Evolutionary conservation across 2,797 vertebrate species (phyloP).

Genomic region (Apogon hyalosoma): DNA sequence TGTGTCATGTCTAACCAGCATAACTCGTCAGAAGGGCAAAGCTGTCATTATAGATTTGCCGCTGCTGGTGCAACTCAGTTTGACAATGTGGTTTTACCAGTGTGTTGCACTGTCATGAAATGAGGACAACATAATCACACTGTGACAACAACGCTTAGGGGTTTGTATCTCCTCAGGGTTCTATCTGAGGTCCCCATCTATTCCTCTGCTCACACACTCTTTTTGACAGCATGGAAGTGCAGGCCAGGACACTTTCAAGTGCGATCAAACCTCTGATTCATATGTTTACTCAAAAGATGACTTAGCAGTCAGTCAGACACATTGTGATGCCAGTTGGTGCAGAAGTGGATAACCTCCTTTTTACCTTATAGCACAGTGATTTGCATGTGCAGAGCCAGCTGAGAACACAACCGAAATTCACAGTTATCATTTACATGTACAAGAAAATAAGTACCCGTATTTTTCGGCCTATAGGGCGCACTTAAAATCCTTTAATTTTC

Average conservation of each 20-base stretch:
- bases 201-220: slow-evolving; percentile 2
- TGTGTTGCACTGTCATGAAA: slow-evolving; percentile 40
- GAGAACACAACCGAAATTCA: too few relatives aligned
- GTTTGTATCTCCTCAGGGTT: slow-evolving; percentile 30
- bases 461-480: too few relatives aligned
- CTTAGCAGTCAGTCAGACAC: slow-evolving; percentile 1
- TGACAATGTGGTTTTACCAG: slow-evolving; percentile 74
- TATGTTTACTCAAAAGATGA: slow-evolving; percentile 4
- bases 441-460: too few relatives aligned
- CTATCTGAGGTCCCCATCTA: slow-evolving; percentile 1
- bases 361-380: not conserved
- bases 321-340: slow-evolving; percentile 2
- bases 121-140: slow-evolving; percentile 42
- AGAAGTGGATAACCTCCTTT: slow-evolving; percentile 20
- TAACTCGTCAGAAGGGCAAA: slow-evolving; percentile 53
- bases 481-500: too few relatives aligned
- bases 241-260: not conserved
- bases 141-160: slow-evolving; percentile 2
- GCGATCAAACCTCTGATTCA: slow-evolving; percentile 21
- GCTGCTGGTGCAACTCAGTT: slow-evolving; percentile 49
- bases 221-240: slow-evolving; percentile 4
- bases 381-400: not conserved
- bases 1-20: slow-evolving; percentile 43
- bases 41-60: slow-evolving; percentile 67
- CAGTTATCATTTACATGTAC: not conserved